A percentile compares a stretch with the other conserved stretches of the same genome.
Evolutionary conservation across 2,797 vertebrate species (phyloP).

Genomic region (Tokudaia tokunoshimensis): DNA sequence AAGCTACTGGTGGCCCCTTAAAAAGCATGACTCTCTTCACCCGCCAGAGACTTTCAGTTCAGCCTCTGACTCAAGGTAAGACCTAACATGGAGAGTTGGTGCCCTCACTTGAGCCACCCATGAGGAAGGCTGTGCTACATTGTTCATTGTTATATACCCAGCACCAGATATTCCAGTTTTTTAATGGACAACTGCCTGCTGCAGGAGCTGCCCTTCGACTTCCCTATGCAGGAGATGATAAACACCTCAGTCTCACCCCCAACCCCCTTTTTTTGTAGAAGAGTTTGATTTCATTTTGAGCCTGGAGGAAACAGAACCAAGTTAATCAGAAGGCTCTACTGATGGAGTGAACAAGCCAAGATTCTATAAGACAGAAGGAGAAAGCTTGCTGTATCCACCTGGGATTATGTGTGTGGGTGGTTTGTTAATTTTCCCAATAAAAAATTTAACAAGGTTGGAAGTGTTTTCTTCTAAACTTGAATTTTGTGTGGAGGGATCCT

Average conservation of each 20-base stretch:
- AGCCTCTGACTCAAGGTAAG: conserved; percentile 94
- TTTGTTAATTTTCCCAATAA: conserved; percentile 69
- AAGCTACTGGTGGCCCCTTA: conserved; percentile 90
- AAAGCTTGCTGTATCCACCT: background rate
- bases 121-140: background rate
- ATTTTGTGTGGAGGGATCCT: background rate
- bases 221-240: background rate
- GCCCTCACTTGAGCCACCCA: background rate
- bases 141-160: fast-evolving
- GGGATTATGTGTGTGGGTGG: background rate
- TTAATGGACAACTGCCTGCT: background rate
- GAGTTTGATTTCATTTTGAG: conserved; percentile 96
- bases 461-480: background rate
- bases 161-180: background rate
- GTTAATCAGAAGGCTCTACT: conserved; percentile 69
- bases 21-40: conserved; percentile 94
- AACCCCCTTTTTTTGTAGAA: conserved; percentile 88
- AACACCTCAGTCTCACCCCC: background rate
- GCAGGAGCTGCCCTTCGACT: background rate
- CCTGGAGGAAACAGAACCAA: conserved; percentile 92
- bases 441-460: conserved; percentile 28
- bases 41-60: conserved; percentile 94
- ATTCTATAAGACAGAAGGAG: background rate
- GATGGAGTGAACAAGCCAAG: background rate
- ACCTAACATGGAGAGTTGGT: background rate